A percentile compares a stretch with the other conserved stretches of the same genome.
Evolutionary conservation across 2,888 invertebrate genomes (phyloP).

Genomic region (Thereva unica): DNA sequence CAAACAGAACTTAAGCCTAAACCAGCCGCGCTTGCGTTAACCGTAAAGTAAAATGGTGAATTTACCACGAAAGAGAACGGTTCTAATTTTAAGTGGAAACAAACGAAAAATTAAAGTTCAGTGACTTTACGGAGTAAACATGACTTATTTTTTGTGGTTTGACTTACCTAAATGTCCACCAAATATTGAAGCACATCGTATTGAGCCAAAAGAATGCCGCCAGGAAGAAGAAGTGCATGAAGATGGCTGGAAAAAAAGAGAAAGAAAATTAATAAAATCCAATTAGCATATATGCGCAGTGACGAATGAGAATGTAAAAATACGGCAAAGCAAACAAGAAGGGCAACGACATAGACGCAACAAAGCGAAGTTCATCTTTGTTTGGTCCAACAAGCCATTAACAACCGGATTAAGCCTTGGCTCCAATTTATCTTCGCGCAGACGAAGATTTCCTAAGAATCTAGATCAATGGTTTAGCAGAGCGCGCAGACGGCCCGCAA

Average conservation of each 20-base stretch:
- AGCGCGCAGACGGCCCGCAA: neutral
- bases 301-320: slow-evolving; percentile 38
- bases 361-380: neutral
- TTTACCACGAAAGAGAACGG: no score
- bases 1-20: no score
- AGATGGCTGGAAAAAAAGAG: slow-evolving; percentile 69
- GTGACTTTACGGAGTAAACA: no score
- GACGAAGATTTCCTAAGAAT: slow-evolving; percentile 20
- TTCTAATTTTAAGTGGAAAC: no score
- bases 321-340: neutral
- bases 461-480: slow-evolving; percentile 22
- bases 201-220: slow-evolving; percentile 93
- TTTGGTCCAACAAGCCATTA: neutral
- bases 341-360: neutral
- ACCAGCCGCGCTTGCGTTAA: no score
- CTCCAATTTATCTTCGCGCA: slow-evolving; percentile 16
- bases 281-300: slow-evolving; percentile 39
- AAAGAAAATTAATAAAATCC: slow-evolving; percentile 19
- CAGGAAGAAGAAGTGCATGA: slow-evolving; percentile 86
- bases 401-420: slow-evolving; percentile 3
- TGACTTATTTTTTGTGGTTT: no score
- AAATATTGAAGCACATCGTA: slow-evolving; percentile 93
- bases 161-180: slow-evolving; percentile 88
- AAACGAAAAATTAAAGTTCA: no score
- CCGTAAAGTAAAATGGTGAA: no score